Evolutionary conservation across 2,113 vertebrate genomes (phyloP), one percentile per base, ranked within the genome.

Genomic region (Prolemur simus): DNA sequence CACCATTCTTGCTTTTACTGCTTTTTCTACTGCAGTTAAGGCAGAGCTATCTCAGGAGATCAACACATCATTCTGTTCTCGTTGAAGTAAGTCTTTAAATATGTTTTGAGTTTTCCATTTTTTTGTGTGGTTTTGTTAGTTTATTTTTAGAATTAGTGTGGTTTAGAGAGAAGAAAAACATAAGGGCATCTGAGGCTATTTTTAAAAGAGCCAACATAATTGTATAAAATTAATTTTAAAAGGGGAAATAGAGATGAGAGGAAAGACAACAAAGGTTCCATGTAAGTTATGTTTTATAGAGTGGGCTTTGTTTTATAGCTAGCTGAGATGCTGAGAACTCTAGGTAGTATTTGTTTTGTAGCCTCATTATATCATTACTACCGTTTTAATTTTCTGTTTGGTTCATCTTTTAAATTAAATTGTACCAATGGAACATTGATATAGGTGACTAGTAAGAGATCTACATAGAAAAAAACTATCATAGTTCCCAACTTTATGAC

Each of bases 121-220:
- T 47, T 47, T 37, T 56, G 21, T 17, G 34, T 69, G 58, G 37
- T 56, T 88, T 54, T 77, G 45, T 94, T 87, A 39, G 7, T 84
- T 73, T 94, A 77, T 66, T 91, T 90, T 89, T 94, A 68, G 17
- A 64, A 89, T 64, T 49, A 32, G 73, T 82, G 34, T 85, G 56
- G 8, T 56, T 69, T 73, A 74, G 21, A 34, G 27, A 89, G 58
- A 69, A 37, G 63, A 68, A 74, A 97, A 88, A 71, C 27, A 69
- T 32, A 49, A 81, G 47, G 42, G 6, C 34, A 83, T 13, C 71
- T 63, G 37, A 74, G 25, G 18, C 7, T 89, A 18, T 69, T 89
- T 82, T 78, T 82, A n/a, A 81, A 88, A 88, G 39, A 94, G n/a
- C 10, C 56, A 87, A 47, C 8, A 15, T 29, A 49, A 34, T 58